These are phyloP conservation scores for Mythimna lalbum DNA, from an alignment of 2,888 invertebrate genomes.

Conservation along the genomic window DNA sequence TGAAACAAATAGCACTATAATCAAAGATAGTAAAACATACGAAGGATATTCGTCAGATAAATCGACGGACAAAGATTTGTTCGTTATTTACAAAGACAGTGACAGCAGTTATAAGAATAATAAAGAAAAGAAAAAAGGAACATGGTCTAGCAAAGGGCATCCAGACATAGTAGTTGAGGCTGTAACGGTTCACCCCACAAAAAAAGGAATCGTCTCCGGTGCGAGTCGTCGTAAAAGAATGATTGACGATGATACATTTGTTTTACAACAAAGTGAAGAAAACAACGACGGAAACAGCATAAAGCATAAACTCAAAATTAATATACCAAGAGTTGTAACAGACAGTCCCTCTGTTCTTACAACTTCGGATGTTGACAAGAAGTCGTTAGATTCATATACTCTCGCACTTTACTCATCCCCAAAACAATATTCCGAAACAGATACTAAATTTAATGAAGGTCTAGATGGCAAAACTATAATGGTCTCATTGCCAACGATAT, in stretches of 20 bases:
- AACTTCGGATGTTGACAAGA: constrained; percentile 72
- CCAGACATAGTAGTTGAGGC: constrained; percentile 63
- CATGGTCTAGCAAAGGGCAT: constrained; percentile 57
- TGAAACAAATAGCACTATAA: constrained; percentile 51
- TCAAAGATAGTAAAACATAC: constrained; percentile 51
- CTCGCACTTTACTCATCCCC: constrained; percentile 65
- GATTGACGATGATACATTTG: constrained; percentile 45
- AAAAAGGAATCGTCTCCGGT: constrained; percentile 24
- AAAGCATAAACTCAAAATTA: constrained; percentile 75
- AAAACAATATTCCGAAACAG: constrained; percentile 62
- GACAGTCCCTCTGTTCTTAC: constrained; percentile 68
- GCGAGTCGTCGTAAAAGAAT: constrained; percentile 26
- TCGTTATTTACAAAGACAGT: constrained; percentile 80
- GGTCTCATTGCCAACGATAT: constrained; percentile 61
- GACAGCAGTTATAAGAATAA: constrained; percentile 64
- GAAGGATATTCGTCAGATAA: constrained; percentile 62
- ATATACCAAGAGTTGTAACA: constrained; percentile 72
- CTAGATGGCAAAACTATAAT: constrained; percentile 39
- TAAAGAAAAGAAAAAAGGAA: constrained; percentile 52
- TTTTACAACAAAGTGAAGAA: constrained; percentile 60
- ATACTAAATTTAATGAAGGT: constrained; percentile 57
- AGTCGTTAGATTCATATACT: constrained; percentile 73
- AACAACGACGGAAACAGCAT: constrained; percentile 65
- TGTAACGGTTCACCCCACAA: constrained; percentile 52
- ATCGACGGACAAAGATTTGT: constrained; percentile 76